Base-by-base conservation (phyloP, 2,888 invertebrate species). In the Phasia obesa region DNA sequence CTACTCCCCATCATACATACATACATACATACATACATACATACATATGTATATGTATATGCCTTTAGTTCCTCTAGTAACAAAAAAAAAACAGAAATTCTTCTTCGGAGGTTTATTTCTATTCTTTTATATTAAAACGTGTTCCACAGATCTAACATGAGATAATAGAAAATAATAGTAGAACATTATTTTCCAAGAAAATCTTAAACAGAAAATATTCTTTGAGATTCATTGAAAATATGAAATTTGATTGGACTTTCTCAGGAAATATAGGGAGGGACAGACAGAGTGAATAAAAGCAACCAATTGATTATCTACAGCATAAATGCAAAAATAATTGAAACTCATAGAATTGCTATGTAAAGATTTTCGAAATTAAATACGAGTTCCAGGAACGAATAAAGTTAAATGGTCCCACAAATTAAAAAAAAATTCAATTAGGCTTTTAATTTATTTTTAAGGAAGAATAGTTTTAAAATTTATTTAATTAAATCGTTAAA, bases 221-320 rank as follows among this genome's bases (percentile, higher is more conserved):
- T 19, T 35, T n/a, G 31, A 69, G 59, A 51, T 51, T 76, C 67
- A 49, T 17, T 64, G 59, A 53, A 79, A 73, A 79, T 79, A 67
- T 79, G 51, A 73, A 79, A 60, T 67, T 59, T 73, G 55, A 57
- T 59, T 65, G 23, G 7, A 44, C 11, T 65, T 79, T 73, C 64
- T 11, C 19, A 65, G 44, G 42, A 67, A 65, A 73, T 64, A 19
- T 4, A 25, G 15, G 15, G 4, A 25, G n/a, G n/a, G n/a, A n/a
- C n/a, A n/a, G n/a, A n/a, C 31, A 25, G 23, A 5, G 9, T 2
- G 19, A 27, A 13, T 25, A 31, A 21, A 31, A 57, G 17, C n/a
- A 65, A 25, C 27, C 64, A 73, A 73, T 65, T 65, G 73, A 79
- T 67, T 73, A 65, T 65, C 27, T 59, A 23, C 62, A 31, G 15